These are phyloP conservation scores for Lasioglossum figueresi DNA, from an alignment of 2,888 invertebrate genomes.

Conservation along the genomic window DNA sequence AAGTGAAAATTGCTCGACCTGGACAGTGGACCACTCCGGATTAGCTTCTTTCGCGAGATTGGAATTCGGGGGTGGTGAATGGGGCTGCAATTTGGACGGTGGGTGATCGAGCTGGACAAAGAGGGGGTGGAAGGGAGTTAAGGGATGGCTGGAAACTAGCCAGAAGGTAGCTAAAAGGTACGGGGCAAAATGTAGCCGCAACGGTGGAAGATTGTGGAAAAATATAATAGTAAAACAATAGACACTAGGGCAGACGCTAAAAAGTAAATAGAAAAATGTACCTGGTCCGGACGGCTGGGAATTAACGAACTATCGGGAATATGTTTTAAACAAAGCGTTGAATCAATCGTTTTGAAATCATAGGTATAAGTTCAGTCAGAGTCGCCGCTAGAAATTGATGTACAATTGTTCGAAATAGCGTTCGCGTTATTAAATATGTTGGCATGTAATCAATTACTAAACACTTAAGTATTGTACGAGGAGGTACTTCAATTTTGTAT, in stretches of 20 bases:
- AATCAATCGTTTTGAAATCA: no score
- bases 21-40: not conserved
- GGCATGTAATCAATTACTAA: no score
- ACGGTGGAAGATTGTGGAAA: not conserved
- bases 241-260: not conserved
- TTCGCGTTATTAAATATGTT: no score
- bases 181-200: not conserved
- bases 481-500: no score
- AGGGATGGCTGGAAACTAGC: not conserved
- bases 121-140: not conserved
- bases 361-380: no score
- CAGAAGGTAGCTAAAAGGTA: not conserved
- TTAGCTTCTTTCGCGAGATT: conserved; percentile 6
- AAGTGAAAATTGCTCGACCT: not conserved
- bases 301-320: no score
- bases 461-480: no score
- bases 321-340: no score
- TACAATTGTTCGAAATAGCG: no score
- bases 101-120: not conserved
- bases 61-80: not conserved
- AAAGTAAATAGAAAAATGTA: no score
- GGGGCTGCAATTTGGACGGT: not conserved
- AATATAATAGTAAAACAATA: not conserved
- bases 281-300: no score
- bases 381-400: no score